Conservation (phyloP, 2,888 invertebrate genomes). For the Meteorus cinctellus region DNA sequence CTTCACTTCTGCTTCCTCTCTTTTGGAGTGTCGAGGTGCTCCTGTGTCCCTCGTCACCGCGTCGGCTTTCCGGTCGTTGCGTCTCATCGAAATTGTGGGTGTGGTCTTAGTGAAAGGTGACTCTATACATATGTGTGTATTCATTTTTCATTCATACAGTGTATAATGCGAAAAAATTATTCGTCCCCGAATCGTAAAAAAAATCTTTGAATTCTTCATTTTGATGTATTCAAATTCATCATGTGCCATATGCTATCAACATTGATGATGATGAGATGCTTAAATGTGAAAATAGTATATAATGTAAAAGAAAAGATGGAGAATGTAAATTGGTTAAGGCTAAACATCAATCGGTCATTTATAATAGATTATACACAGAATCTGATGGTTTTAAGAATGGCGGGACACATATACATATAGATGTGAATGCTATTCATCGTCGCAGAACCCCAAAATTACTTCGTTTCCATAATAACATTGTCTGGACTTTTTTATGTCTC, state of each 20-base stretch:
- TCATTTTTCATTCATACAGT: slow-evolving; percentile 16
- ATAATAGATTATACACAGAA: slow-evolving; percentile 35
- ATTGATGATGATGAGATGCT: background rate
- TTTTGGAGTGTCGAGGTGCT: slow-evolving; percentile 3
- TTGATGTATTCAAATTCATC: background rate
- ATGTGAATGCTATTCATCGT: slow-evolving; percentile 42
- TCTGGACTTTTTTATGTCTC: slow-evolving; percentile 37
- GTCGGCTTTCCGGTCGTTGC: slow-evolving; percentile 41
- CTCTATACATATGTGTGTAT: slow-evolving; percentile 16
- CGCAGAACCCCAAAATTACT: slow-evolving; percentile 53
- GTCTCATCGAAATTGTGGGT: slow-evolving; percentile 41
- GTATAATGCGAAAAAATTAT: slow-evolving; percentile 19
- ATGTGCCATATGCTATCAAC: background rate
- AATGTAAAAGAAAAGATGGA: background rate
- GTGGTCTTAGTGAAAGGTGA: slow-evolving; percentile 36
- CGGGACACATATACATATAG: slow-evolving; percentile 26
- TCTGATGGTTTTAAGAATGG: slow-evolving; percentile 33
- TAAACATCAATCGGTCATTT: slow-evolving; percentile 26
- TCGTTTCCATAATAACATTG: slow-evolving; percentile 57
- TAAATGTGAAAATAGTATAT: background rate
- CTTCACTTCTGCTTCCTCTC: background rate
- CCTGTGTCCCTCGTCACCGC: slow-evolving; percentile 32
- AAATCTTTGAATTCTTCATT: background rate
- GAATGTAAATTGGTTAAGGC: background rate
- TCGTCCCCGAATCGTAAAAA: background rate